A percentile compares a stretch with the other conserved stretches of the same genome.
Evolutionary conservation across 1,140 invertebrate species (phyloP).

Genomic region (Ridgeia piscesae): DNA sequence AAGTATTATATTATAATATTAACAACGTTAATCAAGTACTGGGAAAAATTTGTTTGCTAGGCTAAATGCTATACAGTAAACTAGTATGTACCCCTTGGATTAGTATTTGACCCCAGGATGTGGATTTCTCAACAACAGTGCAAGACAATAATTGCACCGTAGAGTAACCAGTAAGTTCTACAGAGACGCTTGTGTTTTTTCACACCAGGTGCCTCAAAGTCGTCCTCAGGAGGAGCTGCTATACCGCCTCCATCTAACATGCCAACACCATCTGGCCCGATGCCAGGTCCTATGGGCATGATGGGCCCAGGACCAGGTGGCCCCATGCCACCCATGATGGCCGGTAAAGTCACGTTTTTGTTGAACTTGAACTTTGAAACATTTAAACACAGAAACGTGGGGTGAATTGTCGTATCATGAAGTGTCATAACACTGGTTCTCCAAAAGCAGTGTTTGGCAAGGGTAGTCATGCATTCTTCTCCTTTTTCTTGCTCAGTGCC

Average conservation of each 20-base stretch:
- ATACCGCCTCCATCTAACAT: conserved; percentile 67
- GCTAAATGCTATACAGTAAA: background rate
- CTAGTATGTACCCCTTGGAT: background rate
- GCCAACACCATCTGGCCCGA: conserved; percentile 29
- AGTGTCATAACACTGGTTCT: too few relatives aligned
- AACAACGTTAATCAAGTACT: background rate
- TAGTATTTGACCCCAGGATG: background rate
- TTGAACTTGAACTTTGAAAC: background rate
- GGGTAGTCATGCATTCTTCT: too few relatives aligned
- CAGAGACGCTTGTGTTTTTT: conserved; percentile 57
- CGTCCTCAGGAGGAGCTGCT: conserved; percentile 55
- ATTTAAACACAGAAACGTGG: background rate
- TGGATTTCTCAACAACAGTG: background rate
- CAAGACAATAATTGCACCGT: background rate
- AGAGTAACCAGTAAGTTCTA: background rate
- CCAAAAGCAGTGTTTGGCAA: too few relatives aligned
- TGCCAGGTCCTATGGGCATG: conserved; percentile 31
- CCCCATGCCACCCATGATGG: conserved; percentile 75
- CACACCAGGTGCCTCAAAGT: conserved; percentile 53
- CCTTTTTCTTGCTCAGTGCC: too few relatives aligned
- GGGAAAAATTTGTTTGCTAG: background rate
- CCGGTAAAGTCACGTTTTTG: background rate
- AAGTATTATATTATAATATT: background rate
- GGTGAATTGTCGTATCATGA: too few relatives aligned
- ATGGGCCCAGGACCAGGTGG: conserved; percentile 59